These are phyloP conservation scores for Erebia ligea DNA, from an alignment of 2,888 invertebrate genomes.

Conservation along the genomic window DNA sequence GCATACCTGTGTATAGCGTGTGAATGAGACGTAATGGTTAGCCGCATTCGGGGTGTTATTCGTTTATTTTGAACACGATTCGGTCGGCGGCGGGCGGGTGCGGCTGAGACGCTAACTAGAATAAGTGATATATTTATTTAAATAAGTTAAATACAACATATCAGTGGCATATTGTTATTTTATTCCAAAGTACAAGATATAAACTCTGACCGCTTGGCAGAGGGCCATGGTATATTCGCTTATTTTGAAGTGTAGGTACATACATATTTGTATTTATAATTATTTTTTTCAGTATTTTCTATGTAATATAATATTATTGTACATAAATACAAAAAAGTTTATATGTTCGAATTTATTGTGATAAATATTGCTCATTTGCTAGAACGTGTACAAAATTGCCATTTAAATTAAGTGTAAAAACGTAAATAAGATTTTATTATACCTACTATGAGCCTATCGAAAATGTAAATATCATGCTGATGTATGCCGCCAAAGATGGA, in stretches of 20 bases:
- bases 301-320: background rate
- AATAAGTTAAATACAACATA: background rate
- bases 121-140: background rate
- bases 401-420: background rate
- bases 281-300: background rate
- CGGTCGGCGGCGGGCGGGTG: background rate
- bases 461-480: background rate
- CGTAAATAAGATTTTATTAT: background rate
- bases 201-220: background rate
- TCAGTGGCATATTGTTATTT: constrained; percentile 6
- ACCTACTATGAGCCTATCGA: background rate
- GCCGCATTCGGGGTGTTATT: too few relatives aligned
- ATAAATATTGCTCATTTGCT: background rate
- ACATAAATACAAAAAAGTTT: background rate
- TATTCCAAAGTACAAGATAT: background rate
- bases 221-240: background rate
- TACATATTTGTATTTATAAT: background rate
- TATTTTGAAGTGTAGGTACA: background rate
- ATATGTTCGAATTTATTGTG: background rate
- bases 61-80: too few relatives aligned
- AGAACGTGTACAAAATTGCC: background rate
- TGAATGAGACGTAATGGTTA: too few relatives aligned
- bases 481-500: too few relatives aligned
- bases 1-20: too few relatives aligned
- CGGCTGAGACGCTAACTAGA: background rate